These are phyloP conservation scores for Anhinga rufa DNA, from an alignment of 2,113 vertebrate genomes.

Conservation along the genomic window DNA sequence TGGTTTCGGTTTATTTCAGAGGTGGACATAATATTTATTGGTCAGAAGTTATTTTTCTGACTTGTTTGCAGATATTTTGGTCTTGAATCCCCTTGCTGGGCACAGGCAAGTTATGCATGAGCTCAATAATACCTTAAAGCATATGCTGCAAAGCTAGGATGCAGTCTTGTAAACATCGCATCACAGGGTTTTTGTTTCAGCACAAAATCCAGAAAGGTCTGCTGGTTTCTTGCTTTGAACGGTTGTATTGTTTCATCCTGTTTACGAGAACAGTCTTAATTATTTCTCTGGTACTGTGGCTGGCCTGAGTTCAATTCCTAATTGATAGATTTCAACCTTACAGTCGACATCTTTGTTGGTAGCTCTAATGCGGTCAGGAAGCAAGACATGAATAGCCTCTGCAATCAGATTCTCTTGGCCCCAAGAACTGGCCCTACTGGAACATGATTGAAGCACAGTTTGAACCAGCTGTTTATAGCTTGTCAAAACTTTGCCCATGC, in stretches of 20 bases:
- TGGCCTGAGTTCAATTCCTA: conserved; percentile 17
- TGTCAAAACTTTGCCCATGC: background rate
- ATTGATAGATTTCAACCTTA: conserved; percentile 11
- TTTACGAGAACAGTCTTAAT: background rate
- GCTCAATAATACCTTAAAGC: background rate
- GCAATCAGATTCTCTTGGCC: background rate
- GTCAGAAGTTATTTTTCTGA: background rate
- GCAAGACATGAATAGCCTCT: background rate
- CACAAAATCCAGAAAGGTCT: background rate
- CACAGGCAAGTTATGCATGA: background rate
- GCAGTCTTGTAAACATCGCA: background rate
- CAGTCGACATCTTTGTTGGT: background rate
- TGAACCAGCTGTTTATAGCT: conserved; percentile 24
- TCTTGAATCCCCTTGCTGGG: background rate
- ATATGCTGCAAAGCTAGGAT: background rate
- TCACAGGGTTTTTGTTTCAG: background rate
- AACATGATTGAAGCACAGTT: conserved; percentile 11
- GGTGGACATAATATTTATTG: background rate
- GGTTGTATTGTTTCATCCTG: background rate
- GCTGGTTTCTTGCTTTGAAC: background rate
- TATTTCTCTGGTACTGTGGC: background rate
- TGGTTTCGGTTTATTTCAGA: background rate
- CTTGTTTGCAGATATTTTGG: background rate
- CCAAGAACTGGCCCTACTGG: background rate
- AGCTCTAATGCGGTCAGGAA: background rate